Evolutionary conservation across 2,113 vertebrate genomes (phyloP), one percentile per base, ranked within the genome.

Genomic region (Bubalus kerabau): DNA sequence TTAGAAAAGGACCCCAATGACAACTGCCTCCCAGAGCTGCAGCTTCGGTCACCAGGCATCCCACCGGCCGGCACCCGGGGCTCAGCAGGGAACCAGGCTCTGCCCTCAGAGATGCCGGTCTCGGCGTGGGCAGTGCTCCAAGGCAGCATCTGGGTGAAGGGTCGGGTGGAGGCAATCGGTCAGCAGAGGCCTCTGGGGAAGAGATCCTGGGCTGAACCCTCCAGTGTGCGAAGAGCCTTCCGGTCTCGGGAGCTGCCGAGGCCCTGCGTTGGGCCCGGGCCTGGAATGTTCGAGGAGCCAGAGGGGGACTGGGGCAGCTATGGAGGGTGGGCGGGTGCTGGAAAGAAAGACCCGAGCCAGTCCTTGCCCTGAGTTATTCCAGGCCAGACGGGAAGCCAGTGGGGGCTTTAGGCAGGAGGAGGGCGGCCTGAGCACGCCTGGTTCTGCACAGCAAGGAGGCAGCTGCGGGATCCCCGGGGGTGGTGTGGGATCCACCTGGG

Each of bases 1-100:
- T 50, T 28, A 11, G 14, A 19, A 23, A 52, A 48, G 62, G 54
- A 23, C 2, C 5, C 5, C 8, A 12, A 7, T 19, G 3, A 2
- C 2, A 9, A 11, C 59, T 14, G 3, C 50, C 52, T 64, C 43
- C 54, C 6, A 32, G 19, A 24, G 11, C 23, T 21, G 14, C 6
- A 10, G 74, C 56, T 80, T 32, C 57, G 3, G 30, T 30, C 46
- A 46, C 1, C 67, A 14, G 1, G 11, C 8, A 9, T 48, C 36
- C 56, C 36, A 43, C 30, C 4, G 4, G 56, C 30, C 1, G 4
- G 83, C 67, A 3, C 9, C 0, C 3, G 11, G 6, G 11, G 30
- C 32, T 36, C 57, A 28, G 23, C 1, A 0, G 32, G 30, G 67
- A 23, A 36, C 32, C 1, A 5, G n/a, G 30, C 24, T 59, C 24